Percentiles rank a stretch among this genome's conserved stretches.
Evolutionary conservation across 2,113 vertebrate genomes (phyloP).

Genomic region (human (Homo sapiens)): DNA sequence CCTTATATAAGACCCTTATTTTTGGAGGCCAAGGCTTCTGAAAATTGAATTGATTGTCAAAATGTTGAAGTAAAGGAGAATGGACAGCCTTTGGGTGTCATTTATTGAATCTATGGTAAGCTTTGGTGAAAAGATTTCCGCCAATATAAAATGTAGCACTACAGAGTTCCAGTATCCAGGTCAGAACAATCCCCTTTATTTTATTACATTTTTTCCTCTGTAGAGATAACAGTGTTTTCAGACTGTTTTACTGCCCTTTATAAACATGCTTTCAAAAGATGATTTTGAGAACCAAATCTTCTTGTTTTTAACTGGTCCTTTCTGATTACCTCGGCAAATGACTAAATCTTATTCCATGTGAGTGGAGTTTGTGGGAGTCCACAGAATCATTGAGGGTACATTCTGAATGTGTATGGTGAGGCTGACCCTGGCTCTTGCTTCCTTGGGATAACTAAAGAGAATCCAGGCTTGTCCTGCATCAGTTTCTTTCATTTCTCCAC

Average conservation of each 20-base stretch:
- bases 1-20: not conserved
- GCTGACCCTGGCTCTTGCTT: rapidly evolving
- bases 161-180: not conserved
- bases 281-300: not conserved
- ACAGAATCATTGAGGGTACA: not conserved
- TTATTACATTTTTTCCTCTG: not conserved
- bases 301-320: not conserved
- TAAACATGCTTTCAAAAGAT: not conserved
- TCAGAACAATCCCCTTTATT: not conserved
- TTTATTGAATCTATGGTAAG: not conserved
- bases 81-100: too few relatives aligned
- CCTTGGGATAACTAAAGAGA: not conserved
- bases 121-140: not conserved
- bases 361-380: rapidly evolving
- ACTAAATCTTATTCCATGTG: not conserved
- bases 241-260: not conserved
- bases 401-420: rapidly evolving
- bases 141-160: too few relatives aligned
- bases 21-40: not conserved
- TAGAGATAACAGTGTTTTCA: not conserved
- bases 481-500: not conserved
- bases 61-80: not conserved
- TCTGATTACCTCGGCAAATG: not conserved
- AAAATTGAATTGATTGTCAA: not conserved
- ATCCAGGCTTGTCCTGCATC: not conserved